phyloP scores from a whole-genome alignment of 1,140 invertebrate genomes.

The Saccostrea glomerata region DNA sequence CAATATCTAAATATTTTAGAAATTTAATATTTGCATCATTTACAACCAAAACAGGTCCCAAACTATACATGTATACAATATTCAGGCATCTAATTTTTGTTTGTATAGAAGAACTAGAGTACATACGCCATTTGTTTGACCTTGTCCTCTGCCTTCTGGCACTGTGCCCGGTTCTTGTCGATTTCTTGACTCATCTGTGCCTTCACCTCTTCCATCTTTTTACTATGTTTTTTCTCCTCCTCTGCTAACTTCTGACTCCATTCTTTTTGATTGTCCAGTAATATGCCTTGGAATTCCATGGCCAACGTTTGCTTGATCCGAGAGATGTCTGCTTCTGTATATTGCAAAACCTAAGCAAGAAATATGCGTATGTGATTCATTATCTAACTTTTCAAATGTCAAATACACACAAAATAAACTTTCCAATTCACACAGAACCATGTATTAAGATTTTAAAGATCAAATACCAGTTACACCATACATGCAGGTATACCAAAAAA shows the following conservation, averaged over 20 bases:
- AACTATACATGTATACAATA: too few species aligned
- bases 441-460: too few species aligned
- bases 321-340: slow-evolving; percentile 21
- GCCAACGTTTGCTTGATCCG: slow-evolving; percentile 14
- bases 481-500: too few species aligned
- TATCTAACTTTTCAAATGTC: too few species aligned
- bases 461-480: too few species aligned
- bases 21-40: too few species aligned
- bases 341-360: slow-evolving; percentile 8
- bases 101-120: not conserved
- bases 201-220: not conserved
- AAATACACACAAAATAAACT: too few species aligned
- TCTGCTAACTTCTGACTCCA: slow-evolving; percentile 19
- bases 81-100: too few species aligned
- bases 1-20: too few species aligned
- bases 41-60: too few species aligned
- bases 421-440: too few species aligned
- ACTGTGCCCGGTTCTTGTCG: not conserved
- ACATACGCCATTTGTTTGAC: slow-evolving; percentile 8
- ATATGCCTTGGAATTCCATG: slow-evolving; percentile 30
- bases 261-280: slow-evolving; percentile 23
- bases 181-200: not conserved
- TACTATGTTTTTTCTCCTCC: not conserved
- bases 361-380: not conserved
- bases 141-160: slow-evolving; percentile 7